Evolutionary conservation across 1,140 invertebrate species (phyloP).

Genomic region (Drosophila miranda): DNA sequence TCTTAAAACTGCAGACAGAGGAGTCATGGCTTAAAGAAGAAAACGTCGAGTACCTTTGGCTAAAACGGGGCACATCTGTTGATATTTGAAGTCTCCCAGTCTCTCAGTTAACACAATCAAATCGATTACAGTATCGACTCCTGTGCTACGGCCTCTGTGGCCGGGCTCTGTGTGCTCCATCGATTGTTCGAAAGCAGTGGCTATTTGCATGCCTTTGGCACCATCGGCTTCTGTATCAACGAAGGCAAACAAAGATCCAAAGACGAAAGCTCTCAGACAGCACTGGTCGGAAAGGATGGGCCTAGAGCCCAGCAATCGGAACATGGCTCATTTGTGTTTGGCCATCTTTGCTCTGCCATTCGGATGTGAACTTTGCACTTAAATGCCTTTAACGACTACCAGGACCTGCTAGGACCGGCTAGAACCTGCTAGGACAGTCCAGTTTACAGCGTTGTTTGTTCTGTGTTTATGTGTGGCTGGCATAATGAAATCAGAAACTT

Average conservation of each 20-base stretch:
- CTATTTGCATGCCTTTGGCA: slow-evolving; percentile 32
- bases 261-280: slow-evolving; percentile 45
- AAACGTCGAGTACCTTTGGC: not conserved
- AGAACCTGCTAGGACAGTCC: no score
- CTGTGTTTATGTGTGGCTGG: slow-evolving; percentile 27
- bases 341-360: not conserved
- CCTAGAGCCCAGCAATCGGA: slow-evolving; percentile 4
- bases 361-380: not conserved
- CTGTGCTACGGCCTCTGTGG: not conserved
- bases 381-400: slow-evolving; percentile 7
- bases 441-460: slow-evolving; percentile 7
- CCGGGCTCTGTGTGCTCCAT: slow-evolving; percentile 57
- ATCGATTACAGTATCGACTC: slow-evolving; percentile 4
- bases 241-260: slow-evolving; percentile 53
- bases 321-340: slow-evolving; percentile 18
- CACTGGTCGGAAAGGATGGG: slow-evolving; percentile 3
- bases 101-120: slow-evolving; percentile 10
- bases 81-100: not conserved
- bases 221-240: slow-evolving; percentile 21
- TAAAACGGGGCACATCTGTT: not conserved
- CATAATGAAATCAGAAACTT: slow-evolving; percentile 43
- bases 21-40: no score
- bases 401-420: not conserved
- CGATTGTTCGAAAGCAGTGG: slow-evolving; percentile 47
- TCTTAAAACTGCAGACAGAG: no score